phyloP scores from a whole-genome alignment of 2,888 invertebrate species.

The Pasiphila rectangulata region DNA sequence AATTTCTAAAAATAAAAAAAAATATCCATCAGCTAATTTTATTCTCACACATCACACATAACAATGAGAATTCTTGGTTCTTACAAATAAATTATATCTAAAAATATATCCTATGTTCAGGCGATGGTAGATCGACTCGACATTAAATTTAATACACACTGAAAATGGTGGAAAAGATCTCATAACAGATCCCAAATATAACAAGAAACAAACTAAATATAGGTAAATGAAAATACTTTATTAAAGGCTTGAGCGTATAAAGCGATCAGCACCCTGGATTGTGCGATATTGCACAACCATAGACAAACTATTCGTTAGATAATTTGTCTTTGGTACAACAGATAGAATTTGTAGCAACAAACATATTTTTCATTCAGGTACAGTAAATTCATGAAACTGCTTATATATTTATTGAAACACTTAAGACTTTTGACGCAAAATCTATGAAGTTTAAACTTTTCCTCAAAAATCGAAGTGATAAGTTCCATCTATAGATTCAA shows the following conservation, averaged over 20 bases:
- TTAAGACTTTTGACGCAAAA: too few species aligned
- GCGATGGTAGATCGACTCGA: conserved; percentile 3
- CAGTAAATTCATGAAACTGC: conserved; percentile 7
- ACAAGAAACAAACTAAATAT: conserved; percentile 25
- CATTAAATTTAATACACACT: too few species aligned
- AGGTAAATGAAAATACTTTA: conserved; percentile 39
- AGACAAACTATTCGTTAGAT: neutral
- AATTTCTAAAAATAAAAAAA: conserved; percentile 21
- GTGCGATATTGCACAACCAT: conserved; percentile 35
- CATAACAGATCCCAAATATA: conserved; percentile 5
- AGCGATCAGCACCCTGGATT: conserved; percentile 42
- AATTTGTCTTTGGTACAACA: neutral
- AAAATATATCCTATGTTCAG: conserved; percentile 36
- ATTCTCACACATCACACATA: conserved; percentile 58
- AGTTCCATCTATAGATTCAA: too few species aligned
- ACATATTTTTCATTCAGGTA: conserved; percentile 5
- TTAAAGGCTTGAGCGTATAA: conserved; percentile 40
- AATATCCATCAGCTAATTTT: conserved; percentile 43
- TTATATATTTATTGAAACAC: neutral
- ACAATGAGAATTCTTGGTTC: conserved; percentile 48
- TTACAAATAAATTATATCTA: conserved; percentile 50
- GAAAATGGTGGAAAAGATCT: conserved; percentile 1
- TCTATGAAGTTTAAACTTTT: too few species aligned
- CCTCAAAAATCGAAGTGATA: neutral
- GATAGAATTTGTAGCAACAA: neutral